Evolutionary conservation across 2,888 invertebrate species (phyloP), one percentile per base, ranked within the genome.

Genomic region (Amphipoea oculea): DNA sequence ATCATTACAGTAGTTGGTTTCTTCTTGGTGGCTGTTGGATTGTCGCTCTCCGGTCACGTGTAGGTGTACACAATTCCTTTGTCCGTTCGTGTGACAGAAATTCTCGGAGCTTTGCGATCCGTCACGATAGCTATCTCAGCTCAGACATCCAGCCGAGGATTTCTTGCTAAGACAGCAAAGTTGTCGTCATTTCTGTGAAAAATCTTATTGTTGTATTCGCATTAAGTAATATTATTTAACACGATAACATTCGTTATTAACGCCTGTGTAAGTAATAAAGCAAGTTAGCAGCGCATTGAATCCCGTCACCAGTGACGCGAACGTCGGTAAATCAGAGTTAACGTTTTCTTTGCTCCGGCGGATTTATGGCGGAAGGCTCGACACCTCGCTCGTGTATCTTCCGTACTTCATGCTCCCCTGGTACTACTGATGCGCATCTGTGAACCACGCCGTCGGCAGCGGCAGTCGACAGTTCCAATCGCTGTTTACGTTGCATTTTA

Each of bases 321-420:
- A 92, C 91, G 93, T 92, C 94, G 89, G 93, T 95, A 96, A 95
- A 95, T 96, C 95, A 95, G 94, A 91, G 95, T 95, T 95, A 95
- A 94, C 93, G 93, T 93, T 94, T 95, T 95, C 94, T 95, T 94
- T 94, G 90, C 94, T 90, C 89, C 90, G 84, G 87, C 89, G 91
- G 93, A 96, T 95, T 95, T 95, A 95, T 94, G 90, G 94, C 89
- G 89, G 87, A 90, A 92, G 90, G 92, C 91, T 91, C 92, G 92
- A 90, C 92, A 92, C 91, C 88, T 92, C 90, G 92, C 91, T 90
- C 91, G 91, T 93, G 92, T 92, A 92, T 92, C 92, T 93, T 91
- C 89, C 86, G 79, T 88, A 90, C 89, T 92, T 92, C 90, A 90
- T 93, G 91, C 88, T 91, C 89, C 86, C 92, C 92, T 92, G 90